Conservation (phyloP, 2,888 invertebrate genomes). For the Amiota mariae region DNA sequence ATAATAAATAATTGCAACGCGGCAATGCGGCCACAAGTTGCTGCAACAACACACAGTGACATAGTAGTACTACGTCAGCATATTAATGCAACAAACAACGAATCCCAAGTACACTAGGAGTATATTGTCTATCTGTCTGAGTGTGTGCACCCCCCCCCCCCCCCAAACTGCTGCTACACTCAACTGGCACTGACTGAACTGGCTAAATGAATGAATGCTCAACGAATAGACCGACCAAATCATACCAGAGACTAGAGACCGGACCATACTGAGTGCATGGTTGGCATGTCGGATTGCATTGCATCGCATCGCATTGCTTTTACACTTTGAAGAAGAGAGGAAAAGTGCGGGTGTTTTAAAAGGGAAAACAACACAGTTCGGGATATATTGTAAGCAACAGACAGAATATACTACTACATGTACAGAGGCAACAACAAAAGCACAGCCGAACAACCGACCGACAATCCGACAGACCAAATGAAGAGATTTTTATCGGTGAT, state of each 20-base stretch:
- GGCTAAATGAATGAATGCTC: too few species aligned
- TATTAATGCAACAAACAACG: not conserved
- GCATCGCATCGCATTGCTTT: too few species aligned
- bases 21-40: slow-evolving; percentile 45
- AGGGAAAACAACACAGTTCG: too few species aligned
- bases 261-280: too few species aligned
- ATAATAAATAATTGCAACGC: slow-evolving; percentile 64
- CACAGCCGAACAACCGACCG: slow-evolving; percentile 30
- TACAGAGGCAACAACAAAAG: too few species aligned
- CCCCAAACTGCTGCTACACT: not conserved
- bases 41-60: not conserved
- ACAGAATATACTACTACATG: not conserved
- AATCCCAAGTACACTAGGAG: not conserved
- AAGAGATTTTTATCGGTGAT: slow-evolving; percentile 74
- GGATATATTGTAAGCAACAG: slow-evolving; percentile 32
- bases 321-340: too few species aligned
- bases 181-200: too few species aligned
- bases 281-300: too few species aligned
- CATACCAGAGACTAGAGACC: too few species aligned
- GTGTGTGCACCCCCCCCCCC: not conserved
- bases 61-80: not conserved
- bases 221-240: too few species aligned
- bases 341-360: too few species aligned
- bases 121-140: slow-evolving; percentile 18
- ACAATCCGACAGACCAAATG: slow-evolving; percentile 56